Evolutionary conservation across 2,797 vertebrate genomes (phyloP).

Genomic region (Galagoides demidoff): DNA sequence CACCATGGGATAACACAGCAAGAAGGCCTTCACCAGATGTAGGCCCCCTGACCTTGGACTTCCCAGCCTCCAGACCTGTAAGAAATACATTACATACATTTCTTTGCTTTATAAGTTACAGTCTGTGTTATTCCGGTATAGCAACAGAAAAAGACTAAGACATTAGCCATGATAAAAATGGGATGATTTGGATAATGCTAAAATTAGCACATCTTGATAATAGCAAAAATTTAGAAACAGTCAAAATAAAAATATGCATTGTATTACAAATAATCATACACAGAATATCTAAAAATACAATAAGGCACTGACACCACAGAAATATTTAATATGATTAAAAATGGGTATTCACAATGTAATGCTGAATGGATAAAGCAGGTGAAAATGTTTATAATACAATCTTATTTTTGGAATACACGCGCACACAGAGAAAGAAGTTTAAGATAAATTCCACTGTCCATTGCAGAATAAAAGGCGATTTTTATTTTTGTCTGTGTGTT

Average conservation of each 20-base stretch:
- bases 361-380: not conserved
- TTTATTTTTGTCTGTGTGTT: not conserved
- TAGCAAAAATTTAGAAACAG: conserved; percentile 6
- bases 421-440: not conserved
- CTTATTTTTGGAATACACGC: not conserved
- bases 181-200: not conserved
- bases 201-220: not conserved
- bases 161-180: not conserved
- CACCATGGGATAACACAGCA: not conserved
- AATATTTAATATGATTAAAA: not conserved
- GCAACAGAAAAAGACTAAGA: not conserved
- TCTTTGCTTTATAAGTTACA: not conserved
- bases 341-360: not conserved
- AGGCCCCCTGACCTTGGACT: not conserved
- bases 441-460: not conserved
- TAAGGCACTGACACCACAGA: not conserved
- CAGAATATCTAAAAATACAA: not conserved
- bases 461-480: conserved; percentile 1
- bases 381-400: not conserved
- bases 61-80: not conserved
- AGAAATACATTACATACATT: not conserved
- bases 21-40: not conserved
- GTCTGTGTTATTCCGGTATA: not conserved
- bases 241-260: not conserved
- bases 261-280: not conserved